These are phyloP conservation scores for Drosophila punjabiensis DNA, from an alignment of 1,140 invertebrate genomes.

Conservation along the genomic window DNA sequence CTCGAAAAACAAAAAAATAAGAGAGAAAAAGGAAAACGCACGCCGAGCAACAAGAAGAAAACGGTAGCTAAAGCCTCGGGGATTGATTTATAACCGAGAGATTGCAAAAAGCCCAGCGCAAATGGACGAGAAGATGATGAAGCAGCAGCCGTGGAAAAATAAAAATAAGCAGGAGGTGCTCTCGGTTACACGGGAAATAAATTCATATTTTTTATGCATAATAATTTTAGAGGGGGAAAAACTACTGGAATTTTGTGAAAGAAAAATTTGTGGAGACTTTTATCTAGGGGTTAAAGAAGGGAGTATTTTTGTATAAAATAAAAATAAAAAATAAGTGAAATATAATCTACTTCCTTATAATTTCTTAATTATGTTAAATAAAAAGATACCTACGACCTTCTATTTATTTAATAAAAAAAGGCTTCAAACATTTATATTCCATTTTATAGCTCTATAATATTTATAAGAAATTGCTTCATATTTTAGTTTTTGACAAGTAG, in stretches of 20 bases:
- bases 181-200: slow-evolving; percentile 1
- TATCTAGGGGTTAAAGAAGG: no score
- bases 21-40: neutral
- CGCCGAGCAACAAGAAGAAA: slow-evolving; percentile 40
- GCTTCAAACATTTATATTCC: fast-evolving
- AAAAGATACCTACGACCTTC: no score
- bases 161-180: slow-evolving; percentile 20
- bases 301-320: no score
- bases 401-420: neutral
- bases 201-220: neutral
- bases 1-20: slow-evolving; percentile 1
- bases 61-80: slow-evolving; percentile 68
- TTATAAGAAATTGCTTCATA: neutral
- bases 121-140: slow-evolving; percentile 49
- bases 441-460: neutral
- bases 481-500: neutral
- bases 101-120: slow-evolving; percentile 55
- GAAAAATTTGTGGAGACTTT: neutral
- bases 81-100: slow-evolving; percentile 78
- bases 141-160: slow-evolving; percentile 16
- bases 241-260: no score
- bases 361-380: no score
- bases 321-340: no score
- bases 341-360: no score
- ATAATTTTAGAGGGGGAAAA: no score